These are phyloP conservation scores for Xyrichtys novacula DNA, from an alignment of 2,797 vertebrate species.

Conservation along the genomic window DNA sequence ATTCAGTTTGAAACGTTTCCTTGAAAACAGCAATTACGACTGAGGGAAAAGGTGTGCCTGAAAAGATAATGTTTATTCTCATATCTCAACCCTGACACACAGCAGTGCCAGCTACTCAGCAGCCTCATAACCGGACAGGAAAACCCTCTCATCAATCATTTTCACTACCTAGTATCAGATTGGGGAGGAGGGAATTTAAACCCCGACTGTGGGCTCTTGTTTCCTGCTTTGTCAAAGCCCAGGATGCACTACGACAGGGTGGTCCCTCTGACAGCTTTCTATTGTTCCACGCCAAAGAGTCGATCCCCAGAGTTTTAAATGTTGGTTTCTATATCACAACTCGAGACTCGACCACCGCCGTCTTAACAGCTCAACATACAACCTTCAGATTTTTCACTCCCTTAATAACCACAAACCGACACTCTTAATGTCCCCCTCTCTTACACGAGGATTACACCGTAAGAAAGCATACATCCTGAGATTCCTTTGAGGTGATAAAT, in stretches of 20 bases:
- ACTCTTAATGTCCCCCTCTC: neutral
- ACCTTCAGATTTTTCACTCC: constrained; percentile 28
- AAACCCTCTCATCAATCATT: constrained; percentile 77
- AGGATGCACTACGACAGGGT: constrained; percentile 66
- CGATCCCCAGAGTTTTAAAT: constrained; percentile 38
- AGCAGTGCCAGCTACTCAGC: constrained; percentile 51
- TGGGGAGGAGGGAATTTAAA: constrained; percentile 63
- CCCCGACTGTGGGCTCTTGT: constrained; percentile 58
- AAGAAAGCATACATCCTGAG: constrained; percentile 27
- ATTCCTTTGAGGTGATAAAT: constrained; percentile 37
- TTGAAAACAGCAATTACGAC: constrained; percentile 31
- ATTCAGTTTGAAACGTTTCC: constrained; percentile 37
- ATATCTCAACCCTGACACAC: constrained; percentile 17
- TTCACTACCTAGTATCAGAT: constrained; percentile 53
- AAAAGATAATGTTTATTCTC: constrained; percentile 58
- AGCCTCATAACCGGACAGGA: constrained; percentile 57
- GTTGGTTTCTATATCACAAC: constrained; percentile 56
- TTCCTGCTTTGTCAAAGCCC: constrained; percentile 63
- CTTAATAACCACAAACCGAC: constrained; percentile 18
- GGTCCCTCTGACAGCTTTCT: constrained; percentile 60
- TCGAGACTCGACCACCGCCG: constrained; percentile 34
- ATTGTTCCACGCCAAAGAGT: constrained; percentile 56
- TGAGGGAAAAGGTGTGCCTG: constrained; percentile 48
- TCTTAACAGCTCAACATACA: constrained; percentile 25
- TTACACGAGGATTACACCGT: constrained; percentile 13